phyloP scores from a whole-genome alignment of 2,797 vertebrate genomes.

The Microtus agrestis region DNA sequence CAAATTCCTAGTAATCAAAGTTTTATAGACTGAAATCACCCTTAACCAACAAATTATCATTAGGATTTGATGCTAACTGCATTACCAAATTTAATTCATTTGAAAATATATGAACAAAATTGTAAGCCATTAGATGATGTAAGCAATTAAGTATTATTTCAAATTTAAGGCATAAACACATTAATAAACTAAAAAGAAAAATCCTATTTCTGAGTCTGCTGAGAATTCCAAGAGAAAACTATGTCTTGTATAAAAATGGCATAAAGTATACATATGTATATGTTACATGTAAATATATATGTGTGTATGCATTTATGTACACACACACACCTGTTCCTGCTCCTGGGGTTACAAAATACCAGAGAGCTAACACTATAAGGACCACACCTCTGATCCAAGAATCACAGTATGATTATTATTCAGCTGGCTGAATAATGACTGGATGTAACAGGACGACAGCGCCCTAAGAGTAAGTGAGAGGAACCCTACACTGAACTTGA shows the following conservation, averaged over 20 bases:
- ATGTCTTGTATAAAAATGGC: slow-evolving; percentile 74
- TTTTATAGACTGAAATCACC: slow-evolving; percentile 99
- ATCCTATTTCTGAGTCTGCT: slow-evolving; percentile 74
- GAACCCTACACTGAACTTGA: not conserved
- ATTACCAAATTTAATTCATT: slow-evolving; percentile 95
- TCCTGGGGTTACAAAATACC: slow-evolving; percentile 9
- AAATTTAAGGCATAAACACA: slow-evolving; percentile 84
- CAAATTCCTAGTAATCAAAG: slow-evolving; percentile 99
- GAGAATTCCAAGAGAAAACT: slow-evolving; percentile 76
- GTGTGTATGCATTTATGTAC: not conserved
- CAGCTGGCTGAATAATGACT: slow-evolving; percentile 65
- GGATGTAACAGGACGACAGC: slow-evolving; percentile 45
- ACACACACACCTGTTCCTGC: not conserved
- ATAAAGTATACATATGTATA: slow-evolving; percentile 62
- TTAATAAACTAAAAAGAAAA: slow-evolving; percentile 78
- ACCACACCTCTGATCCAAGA: not conserved
- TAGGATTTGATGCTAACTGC: slow-evolving; percentile 97
- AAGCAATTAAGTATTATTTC: slow-evolving; percentile 85
- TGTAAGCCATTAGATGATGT: slow-evolving; percentile 84
- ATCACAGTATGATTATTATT: slow-evolving; percentile 7
- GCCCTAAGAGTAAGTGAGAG: slow-evolving; percentile 48
- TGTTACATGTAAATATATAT: not conserved
- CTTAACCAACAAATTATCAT: slow-evolving; percentile 99
- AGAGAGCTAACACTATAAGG: not conserved
- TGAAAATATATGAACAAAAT: slow-evolving; percentile 91